Evolutionary conservation across 2,888 invertebrate genomes (phyloP).

Genomic region (Neoitamus cyanurus): DNA sequence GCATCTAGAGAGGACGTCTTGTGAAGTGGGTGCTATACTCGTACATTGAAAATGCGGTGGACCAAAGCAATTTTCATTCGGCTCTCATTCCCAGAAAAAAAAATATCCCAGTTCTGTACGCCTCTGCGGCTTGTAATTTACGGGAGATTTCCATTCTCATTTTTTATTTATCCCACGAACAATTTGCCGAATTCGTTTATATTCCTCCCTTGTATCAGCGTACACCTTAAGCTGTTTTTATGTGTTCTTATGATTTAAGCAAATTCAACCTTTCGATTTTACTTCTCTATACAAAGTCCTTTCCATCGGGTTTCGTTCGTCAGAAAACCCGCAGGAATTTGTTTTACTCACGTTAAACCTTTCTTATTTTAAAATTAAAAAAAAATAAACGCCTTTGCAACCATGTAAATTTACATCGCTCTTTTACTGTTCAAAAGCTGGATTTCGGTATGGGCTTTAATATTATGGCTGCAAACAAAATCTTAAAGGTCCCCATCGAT

Average conservation of each 20-base stretch:
- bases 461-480: no score
- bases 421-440: no score
- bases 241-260: neutral
- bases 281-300: no score
- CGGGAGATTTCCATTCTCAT: slow-evolving; percentile 12
- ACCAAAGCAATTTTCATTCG: neutral
- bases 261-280: neutral
- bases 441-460: no score
- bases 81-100: neutral
- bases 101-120: neutral
- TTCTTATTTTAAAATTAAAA: no score
- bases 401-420: no score
- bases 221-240: neutral
- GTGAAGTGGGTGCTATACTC: neutral
- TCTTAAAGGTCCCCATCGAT: no score
- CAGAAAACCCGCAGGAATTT: no score
- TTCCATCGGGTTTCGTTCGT: no score
- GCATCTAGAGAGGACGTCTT: neutral
- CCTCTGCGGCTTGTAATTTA: neutral
- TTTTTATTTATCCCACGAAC: slow-evolving; percentile 9
- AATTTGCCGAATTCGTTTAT: neutral
- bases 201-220: neutral
- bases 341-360: no score
- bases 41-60: neutral
- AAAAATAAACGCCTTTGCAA: no score